phyloP scores from a whole-genome alignment of 1,140 invertebrate species.

The Macrobrachium nipponense region DNA sequence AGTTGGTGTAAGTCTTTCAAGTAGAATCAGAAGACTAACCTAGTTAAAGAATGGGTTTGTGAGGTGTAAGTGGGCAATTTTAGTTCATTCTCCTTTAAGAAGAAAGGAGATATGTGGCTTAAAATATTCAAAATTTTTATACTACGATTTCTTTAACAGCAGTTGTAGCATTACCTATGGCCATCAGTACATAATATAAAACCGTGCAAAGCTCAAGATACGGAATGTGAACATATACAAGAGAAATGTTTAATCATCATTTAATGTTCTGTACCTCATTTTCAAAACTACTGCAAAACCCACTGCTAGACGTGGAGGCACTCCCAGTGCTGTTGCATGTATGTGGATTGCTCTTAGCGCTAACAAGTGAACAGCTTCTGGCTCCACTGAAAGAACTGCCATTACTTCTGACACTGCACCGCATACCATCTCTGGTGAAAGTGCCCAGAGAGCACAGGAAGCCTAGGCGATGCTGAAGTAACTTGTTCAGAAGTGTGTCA shows the following conservation, averaged over 20 bases:
- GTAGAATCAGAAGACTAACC: too few relatives aligned
- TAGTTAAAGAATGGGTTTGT: too few relatives aligned
- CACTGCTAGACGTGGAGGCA: background rate
- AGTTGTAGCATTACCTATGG: too few relatives aligned
- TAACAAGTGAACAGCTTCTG: background rate
- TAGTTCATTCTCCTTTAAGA: too few relatives aligned
- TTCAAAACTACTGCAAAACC: slow-evolving; percentile 9
- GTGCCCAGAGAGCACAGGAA: slow-evolving; percentile 15
- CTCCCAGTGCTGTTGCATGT: background rate
- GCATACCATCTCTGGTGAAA: slow-evolving; percentile 13
- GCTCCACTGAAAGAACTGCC: background rate
- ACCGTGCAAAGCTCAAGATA: too few relatives aligned
- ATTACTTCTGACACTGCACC: slow-evolving; percentile 8
- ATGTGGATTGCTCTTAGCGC: background rate
- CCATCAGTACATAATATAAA: too few relatives aligned
- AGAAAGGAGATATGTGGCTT: too few relatives aligned
- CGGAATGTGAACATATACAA: too few relatives aligned
- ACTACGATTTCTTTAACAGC: too few relatives aligned
- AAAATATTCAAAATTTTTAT: too few relatives aligned
- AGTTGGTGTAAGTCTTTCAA: too few relatives aligned
- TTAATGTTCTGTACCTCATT: slow-evolving; percentile 15
- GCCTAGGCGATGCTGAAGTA: slow-evolving; percentile 13
- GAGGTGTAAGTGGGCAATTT: too few relatives aligned
- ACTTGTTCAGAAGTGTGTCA: slow-evolving; percentile 18
- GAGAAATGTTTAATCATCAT: background rate